These are phyloP conservation scores for Palythoa grandis DNA, from an alignment of 92 coral and sea anemone species.

Conservation along the genomic window DNA sequence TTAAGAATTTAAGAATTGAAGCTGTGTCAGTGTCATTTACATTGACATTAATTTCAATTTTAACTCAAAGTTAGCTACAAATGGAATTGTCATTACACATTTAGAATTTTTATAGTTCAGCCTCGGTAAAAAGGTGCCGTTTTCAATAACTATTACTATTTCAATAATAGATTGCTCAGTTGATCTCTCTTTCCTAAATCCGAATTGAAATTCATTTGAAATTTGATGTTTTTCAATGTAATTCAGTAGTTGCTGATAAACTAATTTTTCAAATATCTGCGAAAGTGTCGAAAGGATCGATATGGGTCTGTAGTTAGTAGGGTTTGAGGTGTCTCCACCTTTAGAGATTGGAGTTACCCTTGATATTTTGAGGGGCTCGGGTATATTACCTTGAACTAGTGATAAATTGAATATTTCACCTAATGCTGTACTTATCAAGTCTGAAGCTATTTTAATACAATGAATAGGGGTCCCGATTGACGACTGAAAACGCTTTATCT, in stretches of 20 bases:
- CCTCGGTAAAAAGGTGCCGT: too few species aligned
- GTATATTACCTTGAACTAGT: neutral
- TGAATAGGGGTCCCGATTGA: neutral
- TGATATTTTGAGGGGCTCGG: neutral
- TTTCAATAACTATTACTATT: too few species aligned
- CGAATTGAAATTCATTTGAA: neutral
- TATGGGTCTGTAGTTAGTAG: conserved; percentile 1
- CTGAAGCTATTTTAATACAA: neutral
- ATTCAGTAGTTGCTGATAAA: neutral
- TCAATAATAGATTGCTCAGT: neutral
- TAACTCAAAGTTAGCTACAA: too few species aligned
- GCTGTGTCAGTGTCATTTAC: too few species aligned
- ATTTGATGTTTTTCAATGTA: neutral
- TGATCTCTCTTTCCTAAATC: neutral
- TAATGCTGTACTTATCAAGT: neutral
- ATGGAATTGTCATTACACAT: too few species aligned
- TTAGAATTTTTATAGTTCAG: too few species aligned
- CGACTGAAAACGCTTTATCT: too few species aligned
- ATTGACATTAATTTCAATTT: too few species aligned
- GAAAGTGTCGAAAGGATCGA: neutral
- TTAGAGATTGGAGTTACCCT: conserved; percentile 5
- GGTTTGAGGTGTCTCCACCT: neutral
- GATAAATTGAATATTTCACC: conserved; percentile 3
- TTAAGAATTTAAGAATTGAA: too few species aligned
- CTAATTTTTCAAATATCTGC: conserved; percentile 8